Percentiles rank a stretch among this genome's conserved stretches.
Evolutionary conservation across 2,797 vertebrate genomes (phyloP).

Genomic region (Arctocebus calabarensis): DNA sequence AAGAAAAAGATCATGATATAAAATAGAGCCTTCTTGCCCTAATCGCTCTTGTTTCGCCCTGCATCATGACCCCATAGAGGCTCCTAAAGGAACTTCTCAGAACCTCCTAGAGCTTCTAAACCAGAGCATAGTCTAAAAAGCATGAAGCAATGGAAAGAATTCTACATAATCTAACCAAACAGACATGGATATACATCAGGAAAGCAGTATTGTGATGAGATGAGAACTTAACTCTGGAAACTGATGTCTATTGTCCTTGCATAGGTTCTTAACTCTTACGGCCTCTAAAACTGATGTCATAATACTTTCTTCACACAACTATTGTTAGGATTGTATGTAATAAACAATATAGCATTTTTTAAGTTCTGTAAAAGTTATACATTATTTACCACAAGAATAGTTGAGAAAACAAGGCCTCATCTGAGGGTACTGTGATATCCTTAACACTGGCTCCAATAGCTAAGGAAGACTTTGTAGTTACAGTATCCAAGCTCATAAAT

Average conservation of each 20-base stretch:
- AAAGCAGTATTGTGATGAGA: conserved; percentile 35
- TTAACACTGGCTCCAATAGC: neutral
- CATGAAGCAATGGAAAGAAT: neutral
- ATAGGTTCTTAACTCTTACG: neutral
- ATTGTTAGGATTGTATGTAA: conserved; percentile 19
- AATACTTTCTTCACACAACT: conserved; percentile 50
- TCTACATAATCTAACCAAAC: neutral
- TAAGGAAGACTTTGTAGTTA: conserved; percentile 4
- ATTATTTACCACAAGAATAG: conserved; percentile 7
- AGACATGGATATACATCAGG: neutral
- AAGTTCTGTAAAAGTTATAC: conserved; percentile 17
- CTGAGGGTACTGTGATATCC: neutral
- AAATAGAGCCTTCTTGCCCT: neutral
- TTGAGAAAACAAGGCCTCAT: conserved; percentile 29
- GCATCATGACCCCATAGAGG: neutral
- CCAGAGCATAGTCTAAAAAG: neutral
- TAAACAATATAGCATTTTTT: neutral
- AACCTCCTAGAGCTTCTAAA: neutral
- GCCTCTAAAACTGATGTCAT: conserved; percentile 13
- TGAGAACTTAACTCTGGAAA: conserved; percentile 40
- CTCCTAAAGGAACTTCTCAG: neutral
- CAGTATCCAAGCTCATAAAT: neutral
- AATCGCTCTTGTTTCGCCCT: neutral
- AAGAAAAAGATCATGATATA: conserved; percentile 37
- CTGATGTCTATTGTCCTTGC: neutral